These are phyloP conservation scores for Scaeva pyrastri DNA, from an alignment of 2,888 invertebrate species.

Conservation along the genomic window DNA sequence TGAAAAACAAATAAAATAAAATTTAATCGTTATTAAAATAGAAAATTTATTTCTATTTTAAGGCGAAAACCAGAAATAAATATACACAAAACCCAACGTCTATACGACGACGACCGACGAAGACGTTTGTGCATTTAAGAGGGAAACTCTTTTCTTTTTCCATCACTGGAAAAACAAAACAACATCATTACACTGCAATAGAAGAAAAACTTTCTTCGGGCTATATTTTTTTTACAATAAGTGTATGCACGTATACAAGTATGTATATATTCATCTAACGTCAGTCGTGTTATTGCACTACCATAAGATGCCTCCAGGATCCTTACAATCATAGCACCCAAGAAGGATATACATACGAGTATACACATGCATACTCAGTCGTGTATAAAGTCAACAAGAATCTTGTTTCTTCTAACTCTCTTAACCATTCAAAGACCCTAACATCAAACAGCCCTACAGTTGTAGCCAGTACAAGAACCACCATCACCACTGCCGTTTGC, in stretches of 20 bases:
- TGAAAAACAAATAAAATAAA: neutral
- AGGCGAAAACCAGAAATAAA: neutral
- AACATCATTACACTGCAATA: neutral
- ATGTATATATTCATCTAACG: neutral
- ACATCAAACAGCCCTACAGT: neutral
- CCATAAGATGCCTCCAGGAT: neutral
- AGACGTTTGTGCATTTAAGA: neutral
- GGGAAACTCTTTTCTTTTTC: neutral
- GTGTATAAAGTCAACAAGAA: neutral
- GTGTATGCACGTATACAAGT: neutral
- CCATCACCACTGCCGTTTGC: neutral
- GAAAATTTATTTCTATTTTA: neutral
- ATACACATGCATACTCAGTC: no score
- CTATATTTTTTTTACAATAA: no score
- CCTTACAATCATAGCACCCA: neutral
- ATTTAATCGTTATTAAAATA: neutral
- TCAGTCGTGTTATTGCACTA: neutral
- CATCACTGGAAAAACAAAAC: neutral
- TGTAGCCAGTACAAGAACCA: neutral
- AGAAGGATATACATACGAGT: neutral
- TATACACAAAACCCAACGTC: neutral
- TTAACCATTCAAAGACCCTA: constrained; percentile 23
- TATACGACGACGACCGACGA: no score
- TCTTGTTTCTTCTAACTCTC: constrained; percentile 9
- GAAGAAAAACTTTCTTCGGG: neutral